phyloP scores from a whole-genome alignment of 2,797 vertebrate species.

The Pangasius larnaudii region DNA sequence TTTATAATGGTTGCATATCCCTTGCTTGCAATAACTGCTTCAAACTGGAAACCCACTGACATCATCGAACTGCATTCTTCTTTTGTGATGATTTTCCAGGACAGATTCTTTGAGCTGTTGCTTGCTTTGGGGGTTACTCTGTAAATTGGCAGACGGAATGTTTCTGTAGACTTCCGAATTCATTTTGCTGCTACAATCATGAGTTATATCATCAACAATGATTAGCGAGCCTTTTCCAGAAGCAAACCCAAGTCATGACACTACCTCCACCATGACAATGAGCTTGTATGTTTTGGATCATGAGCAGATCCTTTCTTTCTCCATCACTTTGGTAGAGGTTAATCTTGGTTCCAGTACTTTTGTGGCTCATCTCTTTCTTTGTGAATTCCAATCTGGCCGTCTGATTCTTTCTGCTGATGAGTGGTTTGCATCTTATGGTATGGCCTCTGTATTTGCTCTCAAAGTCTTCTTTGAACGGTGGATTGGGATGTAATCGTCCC shows the following conservation, averaged over 20 bases:
- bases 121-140: background rate
- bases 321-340: background rate
- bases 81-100: background rate
- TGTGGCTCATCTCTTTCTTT: too few relatives aligned
- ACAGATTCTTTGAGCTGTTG: background rate
- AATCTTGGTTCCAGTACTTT: too few relatives aligned
- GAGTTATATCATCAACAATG: background rate
- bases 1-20: background rate
- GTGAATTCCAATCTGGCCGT: too few relatives aligned
- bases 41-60: background rate
- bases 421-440: too few relatives aligned
- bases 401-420: too few relatives aligned
- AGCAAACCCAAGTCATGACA: background rate
- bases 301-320: background rate
- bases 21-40: background rate
- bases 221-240: background rate
- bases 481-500: too few relatives aligned
- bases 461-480: too few relatives aligned
- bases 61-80: background rate
- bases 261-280: background rate
- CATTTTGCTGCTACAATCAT: background rate
- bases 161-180: background rate
- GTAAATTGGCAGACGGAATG: background rate
- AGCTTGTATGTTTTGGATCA: background rate
- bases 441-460: too few relatives aligned